A percentile compares a stretch with the other conserved stretches of the same genome.
Conservation (phyloP, 1,140 invertebrate genomes). For the Drosophila busckii region DNA sequence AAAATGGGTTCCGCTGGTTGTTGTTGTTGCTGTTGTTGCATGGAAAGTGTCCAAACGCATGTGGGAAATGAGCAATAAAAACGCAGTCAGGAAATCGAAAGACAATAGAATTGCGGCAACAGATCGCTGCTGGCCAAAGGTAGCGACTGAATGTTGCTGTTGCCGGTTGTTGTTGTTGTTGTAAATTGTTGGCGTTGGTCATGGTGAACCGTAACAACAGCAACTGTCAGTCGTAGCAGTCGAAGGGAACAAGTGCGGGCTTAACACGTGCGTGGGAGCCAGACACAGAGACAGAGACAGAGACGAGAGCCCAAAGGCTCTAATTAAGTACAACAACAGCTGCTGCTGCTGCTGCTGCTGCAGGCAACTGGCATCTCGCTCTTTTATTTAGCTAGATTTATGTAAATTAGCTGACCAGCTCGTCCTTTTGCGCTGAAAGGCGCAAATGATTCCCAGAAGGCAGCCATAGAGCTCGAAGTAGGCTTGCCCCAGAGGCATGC, state of each 20-base stretch:
- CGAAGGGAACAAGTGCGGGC: slow-evolving; percentile 44
- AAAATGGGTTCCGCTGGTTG: slow-evolving; percentile 64
- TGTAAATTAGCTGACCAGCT: slow-evolving; percentile 63
- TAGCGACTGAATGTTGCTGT: no score
- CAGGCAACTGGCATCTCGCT: slow-evolving; percentile 7
- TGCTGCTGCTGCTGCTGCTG: slow-evolving; percentile 22
- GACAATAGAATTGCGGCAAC: slow-evolving; percentile 72
- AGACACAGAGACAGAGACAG: no score
- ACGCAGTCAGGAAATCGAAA: slow-evolving; percentile 65
- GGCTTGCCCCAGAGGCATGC: slow-evolving; percentile 6
- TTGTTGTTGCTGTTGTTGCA: no score
- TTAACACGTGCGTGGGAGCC: slow-evolving; percentile 61
- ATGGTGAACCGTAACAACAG: slow-evolving; percentile 76
- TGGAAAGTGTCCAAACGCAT: slow-evolving; percentile 44
- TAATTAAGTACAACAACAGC: slow-evolving; percentile 49
- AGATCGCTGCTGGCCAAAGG: no score
- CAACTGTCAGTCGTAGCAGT: slow-evolving; percentile 48
- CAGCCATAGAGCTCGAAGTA: slow-evolving; percentile 30
- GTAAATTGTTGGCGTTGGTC: slow-evolving; percentile 75
- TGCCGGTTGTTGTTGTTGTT: no score
- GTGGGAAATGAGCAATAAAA: slow-evolving; percentile 72
- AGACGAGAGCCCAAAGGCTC: no score
- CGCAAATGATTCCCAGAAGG: slow-evolving; percentile 73
- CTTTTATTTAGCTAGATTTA: slow-evolving; percentile 59
- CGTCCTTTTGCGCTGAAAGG: slow-evolving; percentile 40